These are phyloP conservation scores for Chondrilla cf. caribensis DNA, from an alignment of 37 sponge, comb jelly and placozoan genomes.

Conservation along the genomic window DNA sequence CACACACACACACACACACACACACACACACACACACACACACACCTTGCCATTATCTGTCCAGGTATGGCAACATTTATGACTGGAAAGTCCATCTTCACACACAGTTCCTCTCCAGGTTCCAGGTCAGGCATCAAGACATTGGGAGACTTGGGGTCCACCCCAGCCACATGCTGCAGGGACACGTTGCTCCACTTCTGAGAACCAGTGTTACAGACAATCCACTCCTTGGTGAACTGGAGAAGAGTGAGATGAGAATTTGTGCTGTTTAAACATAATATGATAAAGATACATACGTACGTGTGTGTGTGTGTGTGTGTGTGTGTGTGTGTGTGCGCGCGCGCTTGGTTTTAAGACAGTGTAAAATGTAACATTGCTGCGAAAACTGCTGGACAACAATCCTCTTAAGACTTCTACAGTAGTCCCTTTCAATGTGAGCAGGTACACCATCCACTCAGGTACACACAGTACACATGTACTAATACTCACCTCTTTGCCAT, in stretches of 20 bases:
- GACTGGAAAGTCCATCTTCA: slow-evolving; percentile 48
- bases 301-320: no score
- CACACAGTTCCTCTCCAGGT: slow-evolving; percentile 58
- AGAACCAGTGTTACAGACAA: slow-evolving; percentile 67
- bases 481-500: slow-evolving; percentile 30
- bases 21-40: slow-evolving; percentile 10
- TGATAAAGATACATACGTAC: no score
- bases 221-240: slow-evolving; percentile 75
- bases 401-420: no score
- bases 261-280: background rate
- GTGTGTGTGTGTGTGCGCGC: no score
- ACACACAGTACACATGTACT: background rate
- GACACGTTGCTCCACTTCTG: slow-evolving; percentile 65
- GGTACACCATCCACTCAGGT: slow-evolving; percentile 1
- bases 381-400: no score
- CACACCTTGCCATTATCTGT: slow-evolving; percentile 15
- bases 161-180: slow-evolving; percentile 61
- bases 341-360: no score
- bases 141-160: slow-evolving; percentile 19
- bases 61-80: background rate
- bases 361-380: no score
- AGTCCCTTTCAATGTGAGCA: no score
- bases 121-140: slow-evolving; percentile 54
- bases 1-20: slow-evolving; percentile 11
- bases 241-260: background rate